A percentile compares a stretch with the other conserved stretches of the same genome.
phyloP scores from a whole-genome alignment of 2,797 vertebrate genomes.

The Lacerta bilineata region DNA sequence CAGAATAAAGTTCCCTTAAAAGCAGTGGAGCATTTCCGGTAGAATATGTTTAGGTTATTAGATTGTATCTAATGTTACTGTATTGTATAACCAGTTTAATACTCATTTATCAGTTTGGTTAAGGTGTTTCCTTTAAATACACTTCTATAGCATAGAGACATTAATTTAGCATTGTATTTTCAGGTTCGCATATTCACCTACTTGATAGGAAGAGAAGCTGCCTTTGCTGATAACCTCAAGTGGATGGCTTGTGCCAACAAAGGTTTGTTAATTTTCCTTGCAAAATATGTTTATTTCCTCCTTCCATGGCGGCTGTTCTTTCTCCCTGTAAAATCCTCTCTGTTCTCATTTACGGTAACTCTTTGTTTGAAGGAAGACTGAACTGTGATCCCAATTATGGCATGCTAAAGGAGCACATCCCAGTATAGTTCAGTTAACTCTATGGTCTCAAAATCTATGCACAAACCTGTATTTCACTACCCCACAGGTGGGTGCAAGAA shows the following conservation, averaged over 20 bases:
- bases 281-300: conserved; percentile 19
- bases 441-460: neutral
- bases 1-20: neutral
- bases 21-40: neutral
- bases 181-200: conserved; percentile 98
- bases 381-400: neutral
- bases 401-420: neutral
- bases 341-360: neutral
- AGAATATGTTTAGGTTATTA: neutral
- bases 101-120: neutral
- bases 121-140: neutral
- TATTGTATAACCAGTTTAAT: conserved; percentile 23
- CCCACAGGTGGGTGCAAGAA: neutral
- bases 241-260: conserved; percentile 99
- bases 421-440: neutral
- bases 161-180: conserved; percentile 50
- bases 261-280: conserved; percentile 82
- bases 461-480: neutral
- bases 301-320: neutral
- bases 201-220: conserved; percentile 96
- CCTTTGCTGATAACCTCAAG: conserved; percentile 97
- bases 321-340: neutral
- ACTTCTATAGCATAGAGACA: neutral
- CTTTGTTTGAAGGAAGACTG: neutral
- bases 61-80: conserved; percentile 39